A percentile compares a stretch with the other conserved stretches of the same genome.
Evolutionary conservation across 35 echinoderm and acorn worm species (phyloP).

Genomic region (Lytechinus pictus): DNA sequence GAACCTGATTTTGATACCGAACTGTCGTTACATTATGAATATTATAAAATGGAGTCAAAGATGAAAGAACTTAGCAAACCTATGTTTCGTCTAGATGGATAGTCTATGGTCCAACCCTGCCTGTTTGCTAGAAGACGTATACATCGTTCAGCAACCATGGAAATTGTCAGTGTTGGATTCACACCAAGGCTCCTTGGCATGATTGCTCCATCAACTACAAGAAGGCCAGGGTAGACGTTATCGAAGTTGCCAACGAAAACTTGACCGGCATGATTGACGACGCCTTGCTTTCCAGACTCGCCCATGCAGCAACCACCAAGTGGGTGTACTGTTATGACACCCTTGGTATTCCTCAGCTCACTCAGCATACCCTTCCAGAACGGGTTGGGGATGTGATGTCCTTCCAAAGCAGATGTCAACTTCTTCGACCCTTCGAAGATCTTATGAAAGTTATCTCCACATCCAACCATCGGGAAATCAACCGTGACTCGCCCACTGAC

Average conservation of each 20-base stretch:
- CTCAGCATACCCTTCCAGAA: slow-evolving; percentile 73
- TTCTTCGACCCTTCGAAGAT: slow-evolving; percentile 53
- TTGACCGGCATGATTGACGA: slow-evolving; percentile 83
- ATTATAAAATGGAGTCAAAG: too few species aligned
- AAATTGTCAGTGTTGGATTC: slow-evolving; percentile 48
- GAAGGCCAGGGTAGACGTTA: slow-evolving; percentile 38
- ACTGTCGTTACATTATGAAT: too few species aligned
- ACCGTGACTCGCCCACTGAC: slow-evolving; percentile 70
- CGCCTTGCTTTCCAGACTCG: slow-evolving; percentile 67
- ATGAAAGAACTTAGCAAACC: background rate
- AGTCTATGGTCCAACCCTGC: slow-evolving; percentile 41
- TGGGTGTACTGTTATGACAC: slow-evolving; percentile 79
- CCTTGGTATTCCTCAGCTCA: slow-evolving; percentile 61
- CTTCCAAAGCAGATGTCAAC: slow-evolving; percentile 64
- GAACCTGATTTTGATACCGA: too few species aligned
- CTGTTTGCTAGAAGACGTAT: slow-evolving; percentile 44
- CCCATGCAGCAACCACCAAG: slow-evolving; percentile 81
- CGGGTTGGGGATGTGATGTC: slow-evolving; percentile 77
- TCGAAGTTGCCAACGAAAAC: slow-evolving; percentile 47
- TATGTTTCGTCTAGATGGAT: slow-evolving; percentile 24
- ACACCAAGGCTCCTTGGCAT: slow-evolving; percentile 56
- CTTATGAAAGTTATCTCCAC: slow-evolving; percentile 72
- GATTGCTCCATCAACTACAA: slow-evolving; percentile 59
- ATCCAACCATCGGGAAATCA: slow-evolving; percentile 71
- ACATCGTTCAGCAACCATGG: slow-evolving; percentile 60